Base-by-base conservation (phyloP, 2,797 vertebrate species). In the Serranus cabrilla region DNA sequence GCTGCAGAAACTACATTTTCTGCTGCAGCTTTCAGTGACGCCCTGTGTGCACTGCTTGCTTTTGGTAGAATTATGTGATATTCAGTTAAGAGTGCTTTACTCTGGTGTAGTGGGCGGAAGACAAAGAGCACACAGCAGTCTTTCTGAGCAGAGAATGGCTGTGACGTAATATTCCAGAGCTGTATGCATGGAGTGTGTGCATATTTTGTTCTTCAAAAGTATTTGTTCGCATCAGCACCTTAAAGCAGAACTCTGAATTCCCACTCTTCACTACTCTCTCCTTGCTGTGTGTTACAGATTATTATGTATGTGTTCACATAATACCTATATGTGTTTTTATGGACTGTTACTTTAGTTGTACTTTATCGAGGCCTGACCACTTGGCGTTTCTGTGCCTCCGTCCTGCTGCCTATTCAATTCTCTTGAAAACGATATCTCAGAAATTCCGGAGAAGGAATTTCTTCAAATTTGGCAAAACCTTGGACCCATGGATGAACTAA, bases 51-150 rank as follows among this genome's bases (percentile, higher is more conserved):
- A 56, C 16, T 37, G 10, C 12, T 73, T 63, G 37, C 9, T 42
- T 75, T 65, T 75, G 71, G 71, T 74, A 58, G 65, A 45, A 74
- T 80, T 61, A 79, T 74, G 49, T 71, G 57, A 71, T 72, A 43
- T 61, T 49, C 56, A 49, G 21, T 47, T n/a, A n/a, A 73, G n/a
- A 69, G 66, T 39, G 60, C 54, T 82, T 76, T 79, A 69, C 49
- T 66, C 54, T 60, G 65, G 18, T 56, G 7, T 37, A 59, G 61
- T 79, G 49, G 51, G 77, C 65, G 55, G 63, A 71, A 81, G 50
- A 78, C 45, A 40, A 75, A 77, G 52, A 63, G 27, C 52, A 54
- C 43, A 57, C 27, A 2, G 65, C 46, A 55, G 60, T 50, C 11
- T 71, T 39, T 64, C 50, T 51, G 52, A 81, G n/a, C 49, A 71